Conservation (phyloP, 2,888 invertebrate genomes). For the Deroplatys truncata region DNA sequence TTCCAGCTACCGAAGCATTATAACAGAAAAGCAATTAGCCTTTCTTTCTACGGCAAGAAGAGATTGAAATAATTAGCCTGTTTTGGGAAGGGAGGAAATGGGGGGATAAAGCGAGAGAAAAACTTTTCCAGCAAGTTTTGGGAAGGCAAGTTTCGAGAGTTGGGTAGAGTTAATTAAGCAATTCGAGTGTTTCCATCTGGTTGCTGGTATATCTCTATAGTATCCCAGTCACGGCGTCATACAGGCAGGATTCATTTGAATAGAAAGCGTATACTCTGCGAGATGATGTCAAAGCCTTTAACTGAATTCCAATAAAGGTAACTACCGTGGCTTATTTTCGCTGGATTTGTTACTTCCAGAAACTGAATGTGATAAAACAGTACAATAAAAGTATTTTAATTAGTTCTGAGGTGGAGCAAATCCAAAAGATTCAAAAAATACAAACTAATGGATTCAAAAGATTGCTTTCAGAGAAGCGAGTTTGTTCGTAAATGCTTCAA, state of each 20-base stretch:
- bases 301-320: not conserved
- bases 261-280: not conserved
- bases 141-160: not conserved
- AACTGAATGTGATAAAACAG: too few relatives aligned
- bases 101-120: not conserved
- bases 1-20: not conserved
- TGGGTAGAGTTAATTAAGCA: slow-evolving; percentile 10
- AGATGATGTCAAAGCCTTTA: not conserved
- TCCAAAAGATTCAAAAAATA: too few relatives aligned
- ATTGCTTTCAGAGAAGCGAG: too few relatives aligned
- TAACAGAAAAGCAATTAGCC: slow-evolving; percentile 6
- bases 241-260: not conserved
- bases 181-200: not conserved
- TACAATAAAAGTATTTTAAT: not conserved
- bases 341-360: too few relatives aligned
- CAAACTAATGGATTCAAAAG: too few relatives aligned
- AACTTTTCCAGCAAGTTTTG: not conserved
- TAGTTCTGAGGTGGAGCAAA: not conserved
- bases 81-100: not conserved
- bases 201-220: not conserved
- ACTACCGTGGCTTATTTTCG: not conserved
- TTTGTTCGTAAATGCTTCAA: too few relatives aligned
- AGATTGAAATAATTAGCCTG: slow-evolving; percentile 14
- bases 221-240: not conserved
- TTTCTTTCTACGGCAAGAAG: not conserved